These are phyloP conservation scores for Lepidiolamprologus cunningtoni DNA, from an alignment of 2,113 vertebrate species.

Conservation along the genomic window DNA sequence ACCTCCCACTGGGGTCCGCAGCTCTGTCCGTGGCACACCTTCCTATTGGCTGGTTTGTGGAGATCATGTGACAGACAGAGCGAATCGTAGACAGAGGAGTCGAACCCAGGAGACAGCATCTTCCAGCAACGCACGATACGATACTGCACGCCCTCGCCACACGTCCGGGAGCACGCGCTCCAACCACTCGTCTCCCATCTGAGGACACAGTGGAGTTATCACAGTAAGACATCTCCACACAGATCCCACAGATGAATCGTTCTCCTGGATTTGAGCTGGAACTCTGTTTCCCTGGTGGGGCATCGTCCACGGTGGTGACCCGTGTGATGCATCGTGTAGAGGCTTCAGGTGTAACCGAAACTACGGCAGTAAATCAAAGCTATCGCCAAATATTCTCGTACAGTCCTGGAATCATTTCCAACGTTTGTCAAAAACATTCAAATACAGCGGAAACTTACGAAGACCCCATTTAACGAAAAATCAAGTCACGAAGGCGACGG, in stretches of 20 bases:
- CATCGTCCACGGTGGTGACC: not conserved
- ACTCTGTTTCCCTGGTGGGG: not conserved
- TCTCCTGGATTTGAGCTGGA: not conserved
- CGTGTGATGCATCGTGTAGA: not conserved
- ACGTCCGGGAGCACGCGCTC: conserved; percentile 85
- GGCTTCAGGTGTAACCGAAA: not conserved
- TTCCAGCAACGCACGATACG: conserved; percentile 87
- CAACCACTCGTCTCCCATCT: conserved; percentile 90
- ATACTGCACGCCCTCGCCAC: conserved; percentile 80
- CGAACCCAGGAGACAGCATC: conserved; percentile 84
- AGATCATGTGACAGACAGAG: conserved; percentile 78
- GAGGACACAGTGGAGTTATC: not conserved
- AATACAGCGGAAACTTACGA: not conserved
- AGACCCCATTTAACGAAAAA: not conserved
- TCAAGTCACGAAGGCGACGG: rapidly evolving
- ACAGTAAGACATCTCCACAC: rapidly evolving
- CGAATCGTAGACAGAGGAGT: conserved; percentile 84
- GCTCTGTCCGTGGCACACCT: conserved; percentile 80
- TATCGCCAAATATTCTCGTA: not conserved
- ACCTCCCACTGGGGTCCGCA: conserved; percentile 88
- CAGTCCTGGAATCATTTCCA: not conserved
- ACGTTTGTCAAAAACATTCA: not conserved
- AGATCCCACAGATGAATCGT: not conserved
- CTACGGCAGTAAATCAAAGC: not conserved
- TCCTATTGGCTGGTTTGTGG: conserved; percentile 79